phyloP scores from a whole-genome alignment of 2,888 invertebrate genomes.

The Zygaena filipendulae region DNA sequence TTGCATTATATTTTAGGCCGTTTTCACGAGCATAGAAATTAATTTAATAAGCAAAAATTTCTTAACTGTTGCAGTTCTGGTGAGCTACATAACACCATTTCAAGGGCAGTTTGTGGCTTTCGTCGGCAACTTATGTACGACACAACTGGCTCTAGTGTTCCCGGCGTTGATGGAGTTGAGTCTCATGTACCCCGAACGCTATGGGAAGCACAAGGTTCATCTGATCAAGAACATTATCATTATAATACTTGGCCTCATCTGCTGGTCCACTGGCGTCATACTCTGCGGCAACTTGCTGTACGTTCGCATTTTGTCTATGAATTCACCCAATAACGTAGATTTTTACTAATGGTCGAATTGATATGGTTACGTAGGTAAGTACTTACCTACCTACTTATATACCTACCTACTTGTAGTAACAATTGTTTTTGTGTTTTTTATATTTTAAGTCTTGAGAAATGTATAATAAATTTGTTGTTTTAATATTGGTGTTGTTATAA shows the following conservation, averaged over 20 bases:
- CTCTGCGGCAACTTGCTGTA: slow-evolving; percentile 31
- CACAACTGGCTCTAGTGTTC: slow-evolving; percentile 33
- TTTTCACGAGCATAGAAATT: no score
- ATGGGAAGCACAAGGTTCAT: slow-evolving; percentile 24
- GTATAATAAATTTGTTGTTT: no score
- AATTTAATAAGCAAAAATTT: no score
- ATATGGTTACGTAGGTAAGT: no score
- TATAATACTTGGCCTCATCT: slow-evolving; percentile 23
- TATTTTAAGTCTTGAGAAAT: no score
- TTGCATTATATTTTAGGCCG: no score
- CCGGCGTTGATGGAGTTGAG: slow-evolving; percentile 43
- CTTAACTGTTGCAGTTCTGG: slow-evolving; percentile 29
- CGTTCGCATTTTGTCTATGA: slow-evolving; percentile 21
- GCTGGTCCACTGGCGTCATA: slow-evolving; percentile 25
- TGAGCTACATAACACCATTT: slow-evolving; percentile 32
- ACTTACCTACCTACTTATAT: no score
- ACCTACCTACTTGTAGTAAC: no score
- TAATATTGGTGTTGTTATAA: no score
- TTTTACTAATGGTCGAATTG: slow-evolving; percentile 13
- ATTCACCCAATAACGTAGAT: slow-evolving; percentile 21
- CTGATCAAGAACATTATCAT: slow-evolving; percentile 30
- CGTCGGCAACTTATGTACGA: slow-evolving; percentile 39
- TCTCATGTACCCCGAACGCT: slow-evolving; percentile 32
- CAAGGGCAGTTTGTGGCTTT: slow-evolving; percentile 45
- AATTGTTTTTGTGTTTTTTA: no score